Conservation (phyloP, 1,140 invertebrate species). For the Drosophila seguyi region DNA sequence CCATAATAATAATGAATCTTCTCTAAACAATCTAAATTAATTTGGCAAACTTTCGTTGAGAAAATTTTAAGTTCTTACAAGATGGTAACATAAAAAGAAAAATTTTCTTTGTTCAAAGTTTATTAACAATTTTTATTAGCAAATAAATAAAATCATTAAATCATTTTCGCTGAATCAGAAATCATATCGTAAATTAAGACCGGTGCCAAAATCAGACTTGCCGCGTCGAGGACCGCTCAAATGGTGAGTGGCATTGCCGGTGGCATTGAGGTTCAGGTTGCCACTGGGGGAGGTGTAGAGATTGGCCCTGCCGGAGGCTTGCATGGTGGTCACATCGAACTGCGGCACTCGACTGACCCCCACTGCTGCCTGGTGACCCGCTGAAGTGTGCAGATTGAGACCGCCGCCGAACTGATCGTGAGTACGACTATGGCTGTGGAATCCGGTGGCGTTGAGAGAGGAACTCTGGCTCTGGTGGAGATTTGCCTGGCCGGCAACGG, state of each 20-base stretch:
- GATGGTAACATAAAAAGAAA: neutral
- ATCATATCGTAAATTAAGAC: slow-evolving; percentile 48
- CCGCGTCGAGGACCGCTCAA: slow-evolving; percentile 61
- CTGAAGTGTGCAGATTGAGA: slow-evolving; percentile 39
- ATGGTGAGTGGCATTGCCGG: slow-evolving; percentile 56
- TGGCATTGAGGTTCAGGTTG: slow-evolving; percentile 60
- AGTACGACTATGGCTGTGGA: slow-evolving; percentile 49
- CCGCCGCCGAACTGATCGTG: slow-evolving; percentile 60
- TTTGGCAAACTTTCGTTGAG: neutral
- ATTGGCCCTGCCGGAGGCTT: slow-evolving; percentile 56
- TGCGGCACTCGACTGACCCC: slow-evolving; percentile 57
- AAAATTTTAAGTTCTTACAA: neutral
- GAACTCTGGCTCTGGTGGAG: slow-evolving; percentile 39
- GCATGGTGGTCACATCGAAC: slow-evolving; percentile 56
- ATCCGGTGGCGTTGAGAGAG: slow-evolving; percentile 41
- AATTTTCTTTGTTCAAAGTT: no score
- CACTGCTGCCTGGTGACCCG: slow-evolving; percentile 56
- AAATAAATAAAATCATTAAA: neutral
- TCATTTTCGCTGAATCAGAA: slow-evolving; percentile 39
- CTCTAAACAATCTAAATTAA: neutral
- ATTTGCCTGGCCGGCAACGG: slow-evolving; percentile 44
- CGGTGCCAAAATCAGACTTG: slow-evolving; percentile 53
- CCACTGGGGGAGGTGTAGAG: slow-evolving; percentile 62
- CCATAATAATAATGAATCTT: no score
- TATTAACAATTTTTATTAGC: neutral